Base-by-base conservation (phyloP, 1,140 invertebrate species). In the Luehdorfia chinensis region DNA sequence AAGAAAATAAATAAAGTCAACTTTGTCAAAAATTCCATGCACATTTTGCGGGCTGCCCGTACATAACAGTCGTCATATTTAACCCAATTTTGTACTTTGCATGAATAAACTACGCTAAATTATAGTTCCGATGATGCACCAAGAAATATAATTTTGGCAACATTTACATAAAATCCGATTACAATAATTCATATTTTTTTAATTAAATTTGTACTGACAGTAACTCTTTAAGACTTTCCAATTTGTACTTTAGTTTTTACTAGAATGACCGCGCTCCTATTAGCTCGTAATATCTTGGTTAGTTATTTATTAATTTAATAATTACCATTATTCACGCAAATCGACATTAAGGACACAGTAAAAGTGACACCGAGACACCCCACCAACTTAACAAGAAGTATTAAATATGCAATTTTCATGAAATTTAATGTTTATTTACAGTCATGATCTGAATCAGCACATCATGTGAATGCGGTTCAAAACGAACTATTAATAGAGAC, bases 211-310 rank as follows among this genome's bases (percentile, higher is more conserved):
- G 84, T 87, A 87, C 84, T 87, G 81, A 73, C 71, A 80, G 64
- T 87, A 80, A 75, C 61, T 75, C 75, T 31, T 31, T 78, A 76
- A 85, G 76, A 86, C 75, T 77, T 83, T 66, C 61, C 63, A 78
- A 81, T 87, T 87, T 87, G 86, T 88, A 88, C 87, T 88, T 73
- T 87, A 83, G 81, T 84, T 84, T 59, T 68, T 73, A n/a, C 61
- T 63, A 69, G 48, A 61, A 69, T 56, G 48, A 69, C 51, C 76
- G 70, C 76, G 73, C 78, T 77, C 78, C 58, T 77, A 78, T 66
- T 63, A 52, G 64, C 57, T 65, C 61, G 34, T 47, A 57, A 58
- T 51, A 44, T 52, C 49, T 59, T 55, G 51, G 19, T 69, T 66
- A 49, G 59, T 54, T 56, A 34, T 8, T 57, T 61, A 53, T 23